These are phyloP conservation scores for Charaxes varanes DNA, from an alignment of 1,140 invertebrate species.

Conservation along the genomic window DNA sequence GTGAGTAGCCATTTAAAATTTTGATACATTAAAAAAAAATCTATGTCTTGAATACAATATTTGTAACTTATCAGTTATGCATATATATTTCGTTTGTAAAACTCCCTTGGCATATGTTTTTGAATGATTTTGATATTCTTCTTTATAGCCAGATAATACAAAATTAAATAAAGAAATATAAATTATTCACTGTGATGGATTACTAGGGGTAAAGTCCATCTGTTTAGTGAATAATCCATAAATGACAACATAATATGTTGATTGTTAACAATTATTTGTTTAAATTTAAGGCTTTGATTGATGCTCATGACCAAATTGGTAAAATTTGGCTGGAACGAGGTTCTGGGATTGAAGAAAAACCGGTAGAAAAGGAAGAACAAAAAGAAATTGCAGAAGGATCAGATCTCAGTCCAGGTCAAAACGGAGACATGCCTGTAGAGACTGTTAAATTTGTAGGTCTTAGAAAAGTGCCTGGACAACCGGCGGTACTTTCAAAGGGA, in stretches of 20 bases:
- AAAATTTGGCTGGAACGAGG: slow-evolving; percentile 74
- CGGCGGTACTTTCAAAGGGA: too few species aligned
- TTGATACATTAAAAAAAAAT: too few species aligned
- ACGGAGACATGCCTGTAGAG: slow-evolving; percentile 80
- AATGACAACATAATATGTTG: neutral
- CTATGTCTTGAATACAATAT: too few species aligned
- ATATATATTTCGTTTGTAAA: too few species aligned
- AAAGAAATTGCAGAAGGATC: slow-evolving; percentile 50
- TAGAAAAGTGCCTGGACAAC: slow-evolving; percentile 87
- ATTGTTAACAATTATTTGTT: neutral
- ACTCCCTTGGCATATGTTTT: too few species aligned
- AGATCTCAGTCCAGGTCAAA: slow-evolving; percentile 51
- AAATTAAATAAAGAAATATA: too few species aligned
- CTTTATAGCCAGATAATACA: too few species aligned
- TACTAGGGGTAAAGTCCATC: too few species aligned
- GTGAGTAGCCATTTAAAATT: slow-evolving; percentile 44
- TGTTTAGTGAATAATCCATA: too few species aligned
- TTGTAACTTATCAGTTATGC: too few species aligned
- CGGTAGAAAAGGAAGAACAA: slow-evolving; percentile 28
- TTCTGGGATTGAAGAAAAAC: slow-evolving; percentile 63
- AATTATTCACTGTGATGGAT: too few species aligned
- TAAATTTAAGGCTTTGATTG: slow-evolving; percentile 71
- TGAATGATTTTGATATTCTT: too few species aligned
- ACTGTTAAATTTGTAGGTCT: slow-evolving; percentile 93
- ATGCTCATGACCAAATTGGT: slow-evolving; percentile 77